Conservation (phyloP, 2,797 vertebrate species). For the Lutra lutra region DNA sequence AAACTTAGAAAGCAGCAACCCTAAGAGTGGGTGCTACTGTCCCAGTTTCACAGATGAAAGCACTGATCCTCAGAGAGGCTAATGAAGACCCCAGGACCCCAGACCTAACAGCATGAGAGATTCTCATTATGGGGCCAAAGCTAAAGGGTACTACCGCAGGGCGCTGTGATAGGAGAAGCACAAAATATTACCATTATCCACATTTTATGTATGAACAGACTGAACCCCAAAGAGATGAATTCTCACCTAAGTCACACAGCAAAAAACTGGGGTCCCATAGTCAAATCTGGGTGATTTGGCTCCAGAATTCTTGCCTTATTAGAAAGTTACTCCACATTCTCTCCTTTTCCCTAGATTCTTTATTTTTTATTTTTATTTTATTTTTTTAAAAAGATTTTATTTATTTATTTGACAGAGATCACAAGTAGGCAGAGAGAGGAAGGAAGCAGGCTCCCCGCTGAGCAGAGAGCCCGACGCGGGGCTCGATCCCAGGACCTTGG, state of each 20-base stretch:
- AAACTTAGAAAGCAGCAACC: background rate
- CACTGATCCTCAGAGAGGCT: background rate
- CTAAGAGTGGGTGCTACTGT: background rate
- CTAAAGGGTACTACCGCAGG: background rate
- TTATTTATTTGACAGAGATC: no score
- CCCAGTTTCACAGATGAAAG: background rate
- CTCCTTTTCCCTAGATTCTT: background rate
- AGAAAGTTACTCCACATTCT: background rate
- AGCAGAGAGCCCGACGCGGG: no score
- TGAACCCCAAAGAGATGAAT: background rate
- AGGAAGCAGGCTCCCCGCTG: no score
- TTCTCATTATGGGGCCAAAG: background rate
- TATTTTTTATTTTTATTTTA: no score
- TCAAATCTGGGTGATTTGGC: background rate
- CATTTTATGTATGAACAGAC: background rate
- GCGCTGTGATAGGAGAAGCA: background rate
- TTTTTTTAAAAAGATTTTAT: no score
- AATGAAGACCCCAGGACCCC: background rate
- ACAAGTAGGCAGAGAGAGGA: no score
- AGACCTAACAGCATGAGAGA: background rate
- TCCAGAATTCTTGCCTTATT: background rate
- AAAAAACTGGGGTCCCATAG: background rate
- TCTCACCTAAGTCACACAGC: background rate
- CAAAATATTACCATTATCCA: background rate
- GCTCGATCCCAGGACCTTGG: no score